Evolutionary conservation across 2,888 invertebrate genomes (phyloP), one percentile per base, ranked within the genome.

Genomic region (Brenthis ino): DNA sequence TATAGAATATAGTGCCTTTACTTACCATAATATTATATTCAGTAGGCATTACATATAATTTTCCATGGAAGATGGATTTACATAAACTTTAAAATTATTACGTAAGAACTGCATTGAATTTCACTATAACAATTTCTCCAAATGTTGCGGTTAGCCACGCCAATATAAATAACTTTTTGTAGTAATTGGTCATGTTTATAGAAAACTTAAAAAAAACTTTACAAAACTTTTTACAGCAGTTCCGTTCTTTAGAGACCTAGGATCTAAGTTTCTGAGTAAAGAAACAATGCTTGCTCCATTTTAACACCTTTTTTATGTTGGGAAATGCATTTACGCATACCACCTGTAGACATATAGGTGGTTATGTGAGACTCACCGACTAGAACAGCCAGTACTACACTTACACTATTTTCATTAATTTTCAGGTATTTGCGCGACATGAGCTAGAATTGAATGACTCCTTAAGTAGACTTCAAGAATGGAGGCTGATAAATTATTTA

Each of bases 341-440:
- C 20, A 20, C 1, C 20, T 20, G 20, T 20, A 0, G 16, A 16
- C 16, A 20, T 20, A 20, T 20, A 20, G 20, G 20, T 20, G 20
- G 20, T 20, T 20, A 20, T 20, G 20, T 20, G 20, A 1, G 20
- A 20, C 20, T 20, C 20, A 20, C 20, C 20, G 1, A 20, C 20
- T 20, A 20, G 20, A 20, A 20, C 1, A 20, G 20, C 20, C 20
- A 20, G 20, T 20, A 20, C 20, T 20, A 20, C 20, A 20, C 20
- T 20, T 20, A 20, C 20, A 20, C 20, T 20, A 20, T 20, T 54
- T 54, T 24, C 54, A 37, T 55, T 70, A 33, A 14, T 50, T 93
- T 93, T 67, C 89, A 95, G 95, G 89, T 93, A 64, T 95, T 95
- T 79, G 89, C 93, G 71, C 91, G 93, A 65, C 88, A 89, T 73